Conservation (phyloP, 2,888 invertebrate genomes). For the Vandiemenella viatica region DNA sequence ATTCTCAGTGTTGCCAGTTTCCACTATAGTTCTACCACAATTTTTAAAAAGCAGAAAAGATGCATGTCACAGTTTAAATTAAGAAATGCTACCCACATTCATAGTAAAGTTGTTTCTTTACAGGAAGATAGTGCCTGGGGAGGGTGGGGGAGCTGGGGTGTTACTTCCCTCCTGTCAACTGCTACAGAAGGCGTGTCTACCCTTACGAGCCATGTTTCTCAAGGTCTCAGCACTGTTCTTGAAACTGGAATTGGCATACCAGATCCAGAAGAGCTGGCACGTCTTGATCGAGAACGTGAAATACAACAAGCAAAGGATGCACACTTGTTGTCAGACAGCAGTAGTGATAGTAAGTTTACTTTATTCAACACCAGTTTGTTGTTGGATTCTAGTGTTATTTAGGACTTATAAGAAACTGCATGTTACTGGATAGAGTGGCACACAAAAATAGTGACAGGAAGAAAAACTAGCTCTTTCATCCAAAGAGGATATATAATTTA, state of each 20-base stretch:
- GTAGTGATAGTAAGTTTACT: too few relatives aligned
- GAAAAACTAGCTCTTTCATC: too few relatives aligned
- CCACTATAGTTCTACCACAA: too few relatives aligned
- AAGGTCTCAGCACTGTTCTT: slow-evolving; percentile 60
- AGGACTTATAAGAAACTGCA: too few relatives aligned
- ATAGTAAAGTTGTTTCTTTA: neutral
- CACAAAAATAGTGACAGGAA: too few relatives aligned
- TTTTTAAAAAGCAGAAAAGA: neutral
- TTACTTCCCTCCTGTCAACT: slow-evolving; percentile 55
- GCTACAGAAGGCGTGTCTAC: slow-evolving; percentile 62
- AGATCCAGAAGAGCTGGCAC: slow-evolving; percentile 62
- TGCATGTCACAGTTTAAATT: neutral
- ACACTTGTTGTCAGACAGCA: too few relatives aligned
- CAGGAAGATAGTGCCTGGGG: slow-evolving; percentile 27
- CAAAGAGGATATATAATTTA: too few relatives aligned
- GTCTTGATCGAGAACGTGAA: slow-evolving; percentile 27
- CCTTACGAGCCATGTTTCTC: slow-evolving; percentile 66
- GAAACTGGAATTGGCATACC: slow-evolving; percentile 74
- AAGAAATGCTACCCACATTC: neutral
- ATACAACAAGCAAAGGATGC: too few relatives aligned
- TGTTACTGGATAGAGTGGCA: too few relatives aligned
- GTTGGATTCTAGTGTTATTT: too few relatives aligned
- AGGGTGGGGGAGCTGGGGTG: slow-evolving; percentile 62
- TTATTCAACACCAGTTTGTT: too few relatives aligned
- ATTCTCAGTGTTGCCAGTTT: too few relatives aligned